Percentiles rank a stretch among this genome's conserved stretches.
Evolutionary conservation across 2,113 vertebrate species (phyloP).

Genomic region (Lophochroa leadbeateri): DNA sequence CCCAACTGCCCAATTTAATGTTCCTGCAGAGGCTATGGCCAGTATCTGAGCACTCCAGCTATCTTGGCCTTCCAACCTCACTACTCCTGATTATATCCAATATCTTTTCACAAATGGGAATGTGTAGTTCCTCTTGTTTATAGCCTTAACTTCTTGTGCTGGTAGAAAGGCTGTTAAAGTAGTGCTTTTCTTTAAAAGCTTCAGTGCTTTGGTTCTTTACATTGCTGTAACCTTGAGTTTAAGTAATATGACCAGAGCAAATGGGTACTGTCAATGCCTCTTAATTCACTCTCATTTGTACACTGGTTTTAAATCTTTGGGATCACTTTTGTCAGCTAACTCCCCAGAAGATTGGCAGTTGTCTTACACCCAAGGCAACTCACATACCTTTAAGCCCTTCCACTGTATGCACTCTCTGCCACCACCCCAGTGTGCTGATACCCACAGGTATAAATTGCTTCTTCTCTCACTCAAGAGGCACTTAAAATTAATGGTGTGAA

Average conservation of each 20-base stretch:
- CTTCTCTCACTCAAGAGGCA: not conserved
- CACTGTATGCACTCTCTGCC: rapidly evolving
- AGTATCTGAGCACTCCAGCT: not conserved
- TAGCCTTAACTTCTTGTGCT: not conserved
- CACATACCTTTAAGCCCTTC: not conserved
- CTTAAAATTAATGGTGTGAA: not conserved
- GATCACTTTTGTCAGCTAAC: not conserved
- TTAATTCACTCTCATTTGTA: not conserved
- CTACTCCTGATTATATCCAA: not conserved
- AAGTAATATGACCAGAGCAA: not conserved
- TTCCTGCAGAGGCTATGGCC: not conserved
- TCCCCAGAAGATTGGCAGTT: not conserved
- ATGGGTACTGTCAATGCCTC: rapidly evolving
- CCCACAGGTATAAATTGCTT: not conserved
- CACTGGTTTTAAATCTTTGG: not conserved
- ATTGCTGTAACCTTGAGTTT: not conserved
- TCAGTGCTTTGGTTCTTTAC: not conserved
- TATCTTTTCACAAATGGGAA: not conserved
- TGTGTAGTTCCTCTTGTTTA: not conserved
- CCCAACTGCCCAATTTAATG: not conserved
- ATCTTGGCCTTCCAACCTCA: not conserved
- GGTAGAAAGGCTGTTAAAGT: not conserved
- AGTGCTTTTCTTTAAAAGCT: not conserved
- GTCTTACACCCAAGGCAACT: not conserved
- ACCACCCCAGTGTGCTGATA: not conserved